Evolutionary conservation across 2,113 vertebrate species (phyloP).

Genomic region (Rhinopomastus cyanomelas): DNA sequence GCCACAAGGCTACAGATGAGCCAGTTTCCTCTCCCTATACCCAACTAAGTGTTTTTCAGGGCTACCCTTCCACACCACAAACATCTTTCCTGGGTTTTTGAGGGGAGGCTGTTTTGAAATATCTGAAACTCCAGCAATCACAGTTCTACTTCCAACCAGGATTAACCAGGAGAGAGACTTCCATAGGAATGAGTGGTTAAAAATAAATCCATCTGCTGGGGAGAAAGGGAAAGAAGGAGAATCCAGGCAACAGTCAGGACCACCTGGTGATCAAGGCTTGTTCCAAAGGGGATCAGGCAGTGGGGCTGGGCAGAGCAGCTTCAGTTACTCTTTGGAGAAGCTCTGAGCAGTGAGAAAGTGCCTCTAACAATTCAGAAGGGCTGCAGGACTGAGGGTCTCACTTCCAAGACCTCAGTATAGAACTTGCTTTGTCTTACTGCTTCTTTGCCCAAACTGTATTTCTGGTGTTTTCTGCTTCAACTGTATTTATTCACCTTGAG

Average conservation of each 20-base stretch:
- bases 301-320: background rate
- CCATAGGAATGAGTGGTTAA: background rate
- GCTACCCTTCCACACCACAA: background rate
- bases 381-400: background rate
- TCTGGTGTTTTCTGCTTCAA: background rate
- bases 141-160: background rate
- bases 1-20: no score
- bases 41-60: background rate
- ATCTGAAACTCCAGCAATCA: background rate
- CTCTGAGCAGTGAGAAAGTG: background rate
- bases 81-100: background rate
- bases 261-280: accelerated
- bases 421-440: background rate
- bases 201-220: background rate
- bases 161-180: background rate
- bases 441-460: background rate
- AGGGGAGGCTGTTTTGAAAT: background rate
- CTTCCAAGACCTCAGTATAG: background rate
- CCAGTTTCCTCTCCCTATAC: background rate
- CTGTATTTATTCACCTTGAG: background rate
- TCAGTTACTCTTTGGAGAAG: no score
- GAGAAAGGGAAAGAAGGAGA: background rate
- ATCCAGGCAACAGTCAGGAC: accelerated
- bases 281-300: background rate
- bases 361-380: accelerated